Base-by-base conservation (phyloP, 2,888 invertebrate species). In the Phaedon cochleariae region DNA sequence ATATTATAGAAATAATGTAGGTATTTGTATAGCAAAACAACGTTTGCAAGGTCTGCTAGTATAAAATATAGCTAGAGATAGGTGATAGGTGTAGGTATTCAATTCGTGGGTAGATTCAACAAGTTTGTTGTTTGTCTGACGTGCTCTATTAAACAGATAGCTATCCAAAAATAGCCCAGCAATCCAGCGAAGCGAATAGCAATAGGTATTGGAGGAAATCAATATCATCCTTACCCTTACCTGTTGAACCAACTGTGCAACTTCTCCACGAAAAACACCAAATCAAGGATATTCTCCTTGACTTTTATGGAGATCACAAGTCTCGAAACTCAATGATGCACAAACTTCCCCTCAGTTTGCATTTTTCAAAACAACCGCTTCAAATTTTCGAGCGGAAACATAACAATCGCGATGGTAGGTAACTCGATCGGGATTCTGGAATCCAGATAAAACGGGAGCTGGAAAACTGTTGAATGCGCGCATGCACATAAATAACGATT, bases 401-500 rank as follows among this genome's bases (percentile, higher is more conserved):
- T 15, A 7, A 41, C 15, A 6, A 41, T 15, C 41, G 6, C 6
- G 15, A 15, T 10, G 34, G 34, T 34, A 12, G 34, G 34, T 15
- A 41, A 41, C 41, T 41, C 4, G 41, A 41, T 15, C 41, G 41
- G 41, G 41, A 41, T 10, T 41, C 41, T 2, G 41, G 41, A 41
- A 3, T 15, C 41, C 12, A 12, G 41, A 15, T 4, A 10, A 5
- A 9, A 34, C 31, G 10, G n/a, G 7, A n/a, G 2, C 41, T 41
- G 41, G 51, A 31, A 31, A 58, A 37, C 34, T 34, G 51, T 60
- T 54, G 41, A 34, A 34, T 41, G 55, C 41, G 55, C 54, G 64
- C 64, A 49, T 60, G 53, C 55, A 20, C 46, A 29, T 26, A 37
- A 59, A 34, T 64, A 64, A 60, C 54, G 64, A 64, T 64, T 26